These are phyloP conservation scores for Oceanodroma tethys DNA, from an alignment of 2,113 vertebrate species.

Conservation along the genomic window DNA sequence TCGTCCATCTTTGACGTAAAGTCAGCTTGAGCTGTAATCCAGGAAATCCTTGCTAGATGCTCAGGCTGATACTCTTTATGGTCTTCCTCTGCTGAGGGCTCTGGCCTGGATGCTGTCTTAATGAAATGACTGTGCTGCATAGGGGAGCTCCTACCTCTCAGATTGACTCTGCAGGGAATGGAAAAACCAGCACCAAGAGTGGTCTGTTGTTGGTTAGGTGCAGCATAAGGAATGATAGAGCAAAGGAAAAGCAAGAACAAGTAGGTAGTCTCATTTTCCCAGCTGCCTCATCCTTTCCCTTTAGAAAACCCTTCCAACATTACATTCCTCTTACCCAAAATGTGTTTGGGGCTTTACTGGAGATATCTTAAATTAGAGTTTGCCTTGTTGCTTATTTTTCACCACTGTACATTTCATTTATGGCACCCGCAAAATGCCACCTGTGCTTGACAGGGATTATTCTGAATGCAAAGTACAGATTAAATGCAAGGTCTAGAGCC, in stretches of 20 bases:
- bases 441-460: not conserved
- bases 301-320: not conserved
- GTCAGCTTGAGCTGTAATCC: not conserved
- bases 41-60: constrained; percentile 9
- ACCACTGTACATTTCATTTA: not conserved
- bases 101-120: not conserved
- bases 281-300: not conserved
- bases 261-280: not conserved
- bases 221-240: not conserved
- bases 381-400: not conserved
- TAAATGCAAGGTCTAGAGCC: not conserved
- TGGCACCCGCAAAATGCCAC: not conserved
- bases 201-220: not conserved
- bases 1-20: not conserved
- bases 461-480: not conserved
- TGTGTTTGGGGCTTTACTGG: not conserved
- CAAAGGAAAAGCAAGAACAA: not conserved
- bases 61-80: not conserved
- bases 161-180: not conserved
- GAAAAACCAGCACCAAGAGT: not conserved
- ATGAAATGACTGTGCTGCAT: not conserved
- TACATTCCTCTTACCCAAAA: not conserved
- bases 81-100: not conserved
- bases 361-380: not conserved
- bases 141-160: not conserved